phyloP scores from a whole-genome alignment of 2,888 invertebrate genomes.

The Chymomyza procnemis region DNA sequence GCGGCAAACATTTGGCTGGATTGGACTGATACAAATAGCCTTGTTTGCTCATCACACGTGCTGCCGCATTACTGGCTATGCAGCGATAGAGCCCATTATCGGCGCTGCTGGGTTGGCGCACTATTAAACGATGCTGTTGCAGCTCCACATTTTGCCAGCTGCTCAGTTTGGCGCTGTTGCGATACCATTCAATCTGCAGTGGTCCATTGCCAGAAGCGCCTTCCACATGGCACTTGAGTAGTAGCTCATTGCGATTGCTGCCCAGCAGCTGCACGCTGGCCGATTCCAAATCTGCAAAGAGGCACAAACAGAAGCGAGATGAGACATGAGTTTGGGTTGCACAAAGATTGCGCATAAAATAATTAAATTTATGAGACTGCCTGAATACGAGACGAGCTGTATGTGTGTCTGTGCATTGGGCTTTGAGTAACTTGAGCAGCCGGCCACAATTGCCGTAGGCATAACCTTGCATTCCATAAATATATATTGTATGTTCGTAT shows the following conservation, averaged over 20 bases:
- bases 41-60: constrained; percentile 77
- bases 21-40: constrained; percentile 57
- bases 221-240: constrained; percentile 76
- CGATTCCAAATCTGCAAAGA: constrained; percentile 72
- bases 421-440: not conserved
- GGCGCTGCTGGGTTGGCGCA: constrained; percentile 67
- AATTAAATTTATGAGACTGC: constrained; percentile 31
- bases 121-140: constrained; percentile 77
- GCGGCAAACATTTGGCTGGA: constrained; percentile 69
- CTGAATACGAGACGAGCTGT: not conserved
- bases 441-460: not conserved
- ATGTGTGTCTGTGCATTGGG: not conserved
- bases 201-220: constrained; percentile 73
- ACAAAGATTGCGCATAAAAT: constrained; percentile 23
- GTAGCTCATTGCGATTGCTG: constrained; percentile 72
- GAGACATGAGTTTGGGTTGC: not conserved
- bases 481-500: too few relatives aligned
- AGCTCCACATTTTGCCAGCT: constrained; percentile 81
- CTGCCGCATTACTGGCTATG: constrained; percentile 84
- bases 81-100: constrained; percentile 89
- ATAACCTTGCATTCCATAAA: constrained; percentile 45
- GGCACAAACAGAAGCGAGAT: not conserved
- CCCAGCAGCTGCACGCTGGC: constrained; percentile 74
- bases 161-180: constrained; percentile 82
- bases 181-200: constrained; percentile 76